These are phyloP conservation scores for Hycleus cichorii DNA, from an alignment of 1,140 invertebrate species.

Conservation along the genomic window DNA sequence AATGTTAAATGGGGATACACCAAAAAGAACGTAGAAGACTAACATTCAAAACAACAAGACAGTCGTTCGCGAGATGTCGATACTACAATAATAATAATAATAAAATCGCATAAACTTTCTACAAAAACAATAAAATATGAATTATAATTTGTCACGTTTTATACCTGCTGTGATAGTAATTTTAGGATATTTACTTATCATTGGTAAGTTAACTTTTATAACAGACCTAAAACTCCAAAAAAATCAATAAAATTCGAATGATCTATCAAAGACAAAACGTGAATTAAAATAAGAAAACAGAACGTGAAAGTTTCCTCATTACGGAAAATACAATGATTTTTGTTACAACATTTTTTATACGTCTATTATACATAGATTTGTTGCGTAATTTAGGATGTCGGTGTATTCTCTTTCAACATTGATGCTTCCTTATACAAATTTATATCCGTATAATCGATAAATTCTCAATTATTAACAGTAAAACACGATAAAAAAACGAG, in stretches of 20 bases:
- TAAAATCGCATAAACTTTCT: constrained; percentile 14
- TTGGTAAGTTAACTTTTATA: constrained; percentile 20
- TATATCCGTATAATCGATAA: too few species aligned
- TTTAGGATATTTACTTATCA: constrained; percentile 33
- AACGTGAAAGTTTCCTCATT: neutral
- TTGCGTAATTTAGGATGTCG: too few species aligned
- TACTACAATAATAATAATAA: constrained; percentile 14
- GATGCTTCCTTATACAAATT: too few species aligned
- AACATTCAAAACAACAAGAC: neutral
- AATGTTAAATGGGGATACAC: neutral
- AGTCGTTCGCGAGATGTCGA: constrained; percentile 23
- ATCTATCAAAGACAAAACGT: neutral
- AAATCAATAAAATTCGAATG: neutral
- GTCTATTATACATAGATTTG: neutral
- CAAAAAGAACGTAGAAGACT: neutral
- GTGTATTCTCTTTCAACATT: too few species aligned
- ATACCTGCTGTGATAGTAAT: constrained; percentile 30
- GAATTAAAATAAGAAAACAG: neutral
- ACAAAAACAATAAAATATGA: constrained; percentile 9
- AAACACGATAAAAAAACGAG: too few species aligned
- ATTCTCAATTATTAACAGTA: too few species aligned
- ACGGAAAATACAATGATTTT: neutral
- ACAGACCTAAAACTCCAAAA: neutral
- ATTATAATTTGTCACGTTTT: constrained; percentile 18
- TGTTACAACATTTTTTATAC: neutral